phyloP scores from a whole-genome alignment of 2,888 invertebrate species.

The Orthonevra nobilis region DNA sequence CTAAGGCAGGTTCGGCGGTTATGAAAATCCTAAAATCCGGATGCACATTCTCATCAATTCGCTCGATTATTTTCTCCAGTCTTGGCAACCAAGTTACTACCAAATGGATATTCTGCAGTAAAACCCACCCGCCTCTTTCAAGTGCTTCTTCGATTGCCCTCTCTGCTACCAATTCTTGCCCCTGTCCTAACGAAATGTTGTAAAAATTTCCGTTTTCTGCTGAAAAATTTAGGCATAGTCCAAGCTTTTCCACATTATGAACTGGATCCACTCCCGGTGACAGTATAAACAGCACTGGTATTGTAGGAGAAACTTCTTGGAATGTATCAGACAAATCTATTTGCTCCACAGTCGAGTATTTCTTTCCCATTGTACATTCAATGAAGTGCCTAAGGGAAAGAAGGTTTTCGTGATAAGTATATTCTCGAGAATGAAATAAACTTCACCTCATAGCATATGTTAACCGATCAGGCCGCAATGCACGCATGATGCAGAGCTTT shows the following conservation, averaged over 20 bases:
- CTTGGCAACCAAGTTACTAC: conserved; percentile 93
- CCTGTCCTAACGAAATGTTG: conserved; percentile 96
- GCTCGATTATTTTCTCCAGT: conserved; percentile 95
- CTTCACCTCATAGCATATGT: conserved; percentile 92
- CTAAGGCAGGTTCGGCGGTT: conserved; percentile 92
- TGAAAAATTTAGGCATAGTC: conserved; percentile 89
- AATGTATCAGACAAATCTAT: conserved; percentile 91
- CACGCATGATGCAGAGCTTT: conserved; percentile 94
- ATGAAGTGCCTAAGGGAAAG: conserved; percentile 83
- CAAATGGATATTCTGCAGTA: conserved; percentile 95
- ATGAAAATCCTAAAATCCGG: conserved; percentile 86
- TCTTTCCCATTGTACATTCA: conserved; percentile 92
- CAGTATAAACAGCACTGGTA: conserved; percentile 96
- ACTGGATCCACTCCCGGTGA: conserved; percentile 97
- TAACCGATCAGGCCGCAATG: conserved; percentile 95
- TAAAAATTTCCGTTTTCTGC: conserved; percentile 90
- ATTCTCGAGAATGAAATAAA: conserved; percentile 33
- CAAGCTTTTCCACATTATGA: conserved; percentile 87
- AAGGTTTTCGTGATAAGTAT: background rate
- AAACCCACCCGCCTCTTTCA: conserved; percentile 90
- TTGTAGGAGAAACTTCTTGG: conserved; percentile 90
- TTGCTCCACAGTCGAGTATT: conserved; percentile 89
- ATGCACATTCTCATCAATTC: conserved; percentile 86
- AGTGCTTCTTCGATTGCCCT: conserved; percentile 89
- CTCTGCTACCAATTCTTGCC: conserved; percentile 95